Conservation (phyloP, 2,888 invertebrate genomes). For the Neria commutata region DNA sequence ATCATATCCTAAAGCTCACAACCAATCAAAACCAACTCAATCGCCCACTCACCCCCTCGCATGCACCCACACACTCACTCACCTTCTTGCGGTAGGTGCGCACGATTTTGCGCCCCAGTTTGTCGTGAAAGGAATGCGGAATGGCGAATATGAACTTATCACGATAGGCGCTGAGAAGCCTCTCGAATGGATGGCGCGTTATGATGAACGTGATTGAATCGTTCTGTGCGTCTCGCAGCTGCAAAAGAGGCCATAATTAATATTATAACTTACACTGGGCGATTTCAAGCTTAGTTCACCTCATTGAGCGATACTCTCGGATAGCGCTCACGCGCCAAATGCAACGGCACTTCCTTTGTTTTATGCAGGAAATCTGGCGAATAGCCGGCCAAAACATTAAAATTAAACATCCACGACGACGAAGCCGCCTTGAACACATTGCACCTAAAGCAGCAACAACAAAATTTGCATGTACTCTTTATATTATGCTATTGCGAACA, state of each 20-base stretch:
- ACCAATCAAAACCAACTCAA: too few relatives aligned
- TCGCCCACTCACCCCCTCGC: too few relatives aligned
- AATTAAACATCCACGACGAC: constrained; percentile 93
- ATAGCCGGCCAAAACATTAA: constrained; percentile 84
- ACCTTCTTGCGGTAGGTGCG: constrained; percentile 70
- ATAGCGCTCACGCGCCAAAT: constrained; percentile 79
- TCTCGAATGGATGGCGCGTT: constrained; percentile 81
- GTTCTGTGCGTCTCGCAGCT: constrained; percentile 74
- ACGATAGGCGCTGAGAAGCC: constrained; percentile 80
- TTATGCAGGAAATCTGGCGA: constrained; percentile 76
- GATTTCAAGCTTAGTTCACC: constrained; percentile 38
- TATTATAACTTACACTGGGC: neutral
- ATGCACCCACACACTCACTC: too few relatives aligned
- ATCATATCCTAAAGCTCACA: too few relatives aligned
- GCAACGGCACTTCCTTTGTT: constrained; percentile 78
- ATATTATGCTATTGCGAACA: constrained; percentile 4
- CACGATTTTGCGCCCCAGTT: constrained; percentile 78
- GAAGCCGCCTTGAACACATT: constrained; percentile 84
- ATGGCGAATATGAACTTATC: constrained; percentile 84
- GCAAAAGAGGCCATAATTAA: constrained; percentile 10
- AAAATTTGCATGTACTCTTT: neutral
- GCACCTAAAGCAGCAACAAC: constrained; percentile 66
- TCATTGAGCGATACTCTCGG: constrained; percentile 76
- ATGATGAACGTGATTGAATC: constrained; percentile 82
- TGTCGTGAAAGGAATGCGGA: constrained; percentile 82